phyloP scores from a whole-genome alignment of 1,140 invertebrate species.

The Drosophila obscura region DNA sequence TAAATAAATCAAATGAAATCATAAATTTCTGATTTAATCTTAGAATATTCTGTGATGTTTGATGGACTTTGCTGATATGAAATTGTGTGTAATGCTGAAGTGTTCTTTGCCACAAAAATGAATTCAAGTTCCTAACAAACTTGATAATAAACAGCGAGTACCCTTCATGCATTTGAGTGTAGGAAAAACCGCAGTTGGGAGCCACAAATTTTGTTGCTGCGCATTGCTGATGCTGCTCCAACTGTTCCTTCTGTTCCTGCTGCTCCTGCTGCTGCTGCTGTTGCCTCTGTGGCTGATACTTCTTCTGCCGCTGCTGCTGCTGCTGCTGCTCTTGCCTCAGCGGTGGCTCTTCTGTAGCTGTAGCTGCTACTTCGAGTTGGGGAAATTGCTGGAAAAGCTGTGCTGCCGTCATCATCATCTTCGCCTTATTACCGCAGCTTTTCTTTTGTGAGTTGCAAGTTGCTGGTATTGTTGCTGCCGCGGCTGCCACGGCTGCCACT shows the following conservation, averaged over 20 bases:
- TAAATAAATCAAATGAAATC: no score
- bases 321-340: conserved; percentile 1
- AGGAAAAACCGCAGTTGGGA: conserved; percentile 31
- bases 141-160: background rate
- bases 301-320: conserved; percentile 3
- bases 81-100: no score
- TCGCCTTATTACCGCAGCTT: conserved; percentile 67
- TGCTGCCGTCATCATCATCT: conserved; percentile 50
- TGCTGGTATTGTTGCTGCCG: conserved; percentile 25
- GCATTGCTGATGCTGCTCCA: conserved; percentile 43
- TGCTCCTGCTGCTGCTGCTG: conserved; percentile 3
- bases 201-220: conserved; percentile 50
- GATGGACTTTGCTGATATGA: no score
- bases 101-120: background rate
- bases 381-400: conserved; percentile 23
- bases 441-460: conserved; percentile 44
- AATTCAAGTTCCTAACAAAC: background rate
- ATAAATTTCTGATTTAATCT: no score
- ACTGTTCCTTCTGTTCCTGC: conserved; percentile 21
- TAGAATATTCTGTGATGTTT: no score
- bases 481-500: conserved; percentile 5
- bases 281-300: conserved; percentile 32
- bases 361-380: conserved; percentile 1
- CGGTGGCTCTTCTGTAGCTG: conserved; percentile 11
- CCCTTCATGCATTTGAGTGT: background rate